phyloP scores from a whole-genome alignment of 1,140 invertebrate species.

The Meloidogyne floridensis region DNA sequence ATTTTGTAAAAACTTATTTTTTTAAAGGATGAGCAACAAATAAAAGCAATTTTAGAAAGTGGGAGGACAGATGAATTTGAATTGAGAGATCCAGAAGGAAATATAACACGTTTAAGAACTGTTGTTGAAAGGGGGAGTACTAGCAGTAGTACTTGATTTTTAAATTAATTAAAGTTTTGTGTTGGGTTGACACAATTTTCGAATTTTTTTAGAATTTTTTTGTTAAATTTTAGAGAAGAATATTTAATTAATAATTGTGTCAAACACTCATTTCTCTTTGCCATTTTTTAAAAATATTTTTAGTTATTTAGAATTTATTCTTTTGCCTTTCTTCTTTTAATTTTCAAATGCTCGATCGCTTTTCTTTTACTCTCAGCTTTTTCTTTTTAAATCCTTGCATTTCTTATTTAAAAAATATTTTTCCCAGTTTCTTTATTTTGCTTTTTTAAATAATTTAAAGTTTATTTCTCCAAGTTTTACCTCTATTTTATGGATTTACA shows the following conservation, averaged over 20 bases:
- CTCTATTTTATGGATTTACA: too few species aligned
- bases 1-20: background rate
- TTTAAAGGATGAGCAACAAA: slow-evolving; percentile 17
- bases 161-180: background rate
- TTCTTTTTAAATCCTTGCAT: too few species aligned
- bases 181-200: background rate
- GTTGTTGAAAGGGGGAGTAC: background rate
- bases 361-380: background rate
- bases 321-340: background rate
- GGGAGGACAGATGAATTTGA: slow-evolving; percentile 1
- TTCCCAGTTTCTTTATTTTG: too few species aligned
- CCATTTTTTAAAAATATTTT: background rate
- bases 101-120: slow-evolving; percentile 20
- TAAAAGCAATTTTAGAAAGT: slow-evolving; percentile 10
- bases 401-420: too few species aligned
- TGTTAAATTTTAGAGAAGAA: too few species aligned
- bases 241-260: too few species aligned
- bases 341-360: background rate
- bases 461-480: too few species aligned
- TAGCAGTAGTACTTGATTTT: background rate
- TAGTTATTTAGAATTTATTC: background rate
- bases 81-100: slow-evolving; percentile 20
- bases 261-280: background rate
- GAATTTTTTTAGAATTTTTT: too few species aligned
- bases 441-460: too few species aligned